A percentile compares a stretch with the other conserved stretches of the same genome.
These are phyloP conservation scores for Autographa pulchrina DNA, from an alignment of 2,888 invertebrate genomes.

Conservation along the genomic window DNA sequence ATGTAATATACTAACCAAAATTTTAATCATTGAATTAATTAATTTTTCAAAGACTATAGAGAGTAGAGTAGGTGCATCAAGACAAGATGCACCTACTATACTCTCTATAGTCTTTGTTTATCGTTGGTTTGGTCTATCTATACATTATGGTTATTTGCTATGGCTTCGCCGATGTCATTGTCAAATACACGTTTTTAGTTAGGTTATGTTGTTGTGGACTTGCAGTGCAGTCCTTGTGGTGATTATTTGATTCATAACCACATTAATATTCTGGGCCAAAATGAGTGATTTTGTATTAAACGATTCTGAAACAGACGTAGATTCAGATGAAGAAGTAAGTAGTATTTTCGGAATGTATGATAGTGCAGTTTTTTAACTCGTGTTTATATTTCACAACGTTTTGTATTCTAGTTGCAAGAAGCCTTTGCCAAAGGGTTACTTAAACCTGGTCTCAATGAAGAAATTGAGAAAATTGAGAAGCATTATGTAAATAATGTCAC, in stretches of 20 bases:
- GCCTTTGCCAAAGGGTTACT: slow-evolving; percentile 96
- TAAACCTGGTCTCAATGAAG: slow-evolving; percentile 95
- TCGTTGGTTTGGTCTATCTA: no score
- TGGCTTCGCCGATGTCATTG: slow-evolving; percentile 2
- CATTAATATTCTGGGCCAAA: slow-evolving; percentile 11
- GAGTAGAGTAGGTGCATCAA: no score
- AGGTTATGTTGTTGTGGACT: slow-evolving; percentile 48
- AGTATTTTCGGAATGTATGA: not conserved
- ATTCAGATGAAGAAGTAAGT: slow-evolving; percentile 90
- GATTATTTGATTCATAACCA: not conserved
- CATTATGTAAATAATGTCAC: slow-evolving; percentile 92
- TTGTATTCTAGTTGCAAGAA: slow-evolving; percentile 93
- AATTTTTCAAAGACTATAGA: no score
- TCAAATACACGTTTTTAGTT: slow-evolving; percentile 45
- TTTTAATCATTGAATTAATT: no score
- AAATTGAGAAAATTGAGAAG: slow-evolving; percentile 89
- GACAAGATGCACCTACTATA: no score
- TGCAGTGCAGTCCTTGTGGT: slow-evolving; percentile 4
- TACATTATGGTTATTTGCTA: not conserved
- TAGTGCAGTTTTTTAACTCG: no score
- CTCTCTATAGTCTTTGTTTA: no score
- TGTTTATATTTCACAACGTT: slow-evolving; percentile 5
- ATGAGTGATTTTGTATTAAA: slow-evolving; percentile 85
- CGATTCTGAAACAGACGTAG: slow-evolving; percentile 86
- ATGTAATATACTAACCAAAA: no score